Evolutionary conservation across 1,140 invertebrate species (phyloP), one percentile per base, ranked within the genome.

Genomic region (Hyles vespertilio): DNA sequence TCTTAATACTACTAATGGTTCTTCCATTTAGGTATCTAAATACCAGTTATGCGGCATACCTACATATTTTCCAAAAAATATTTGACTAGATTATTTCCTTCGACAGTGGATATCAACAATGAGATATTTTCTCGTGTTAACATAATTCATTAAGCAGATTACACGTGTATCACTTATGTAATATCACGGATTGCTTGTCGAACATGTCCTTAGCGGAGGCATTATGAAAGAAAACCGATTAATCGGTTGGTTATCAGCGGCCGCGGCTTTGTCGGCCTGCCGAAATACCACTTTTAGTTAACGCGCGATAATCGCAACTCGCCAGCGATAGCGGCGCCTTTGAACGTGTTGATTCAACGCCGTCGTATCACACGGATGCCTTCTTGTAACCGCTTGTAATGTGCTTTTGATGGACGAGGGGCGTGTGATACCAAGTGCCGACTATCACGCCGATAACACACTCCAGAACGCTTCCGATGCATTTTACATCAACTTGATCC

Each of bases 221-320:
- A 76, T 76, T 72, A 59, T 75, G 63, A 73, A 74, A 72, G 69
- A 77, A 75, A 84, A 83, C 84, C 81, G 80, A 88, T 85, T 81
- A 85, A 82, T 85, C 76, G 74, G 62, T 59, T 11, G 56, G 70
- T 77, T 84, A 86, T 84, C 79, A 69, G 71, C 67, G 75, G 61
- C 61, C 40, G 53, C 47, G 58, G 67, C 85, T 86, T 85, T 88
- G 83, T 84, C 81, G 82, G 81, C 61, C 72, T 76, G 77, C 81
- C 83, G 79, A 91, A 98, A 98, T 91, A 97, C 98, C 96, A 33
- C 91, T 93, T 82, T 97, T 95, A 76, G 97, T 98, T 6, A 97
- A 98, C 91, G 96, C 97, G 33, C 89, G 97, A 73, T 97, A 66
- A 85, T 81, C 77, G 79, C 70, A 62, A 66, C 61, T 67, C 60